Evolutionary conservation across 2,113 vertebrate species (phyloP).

Genomic region (Serinus canaria): DNA sequence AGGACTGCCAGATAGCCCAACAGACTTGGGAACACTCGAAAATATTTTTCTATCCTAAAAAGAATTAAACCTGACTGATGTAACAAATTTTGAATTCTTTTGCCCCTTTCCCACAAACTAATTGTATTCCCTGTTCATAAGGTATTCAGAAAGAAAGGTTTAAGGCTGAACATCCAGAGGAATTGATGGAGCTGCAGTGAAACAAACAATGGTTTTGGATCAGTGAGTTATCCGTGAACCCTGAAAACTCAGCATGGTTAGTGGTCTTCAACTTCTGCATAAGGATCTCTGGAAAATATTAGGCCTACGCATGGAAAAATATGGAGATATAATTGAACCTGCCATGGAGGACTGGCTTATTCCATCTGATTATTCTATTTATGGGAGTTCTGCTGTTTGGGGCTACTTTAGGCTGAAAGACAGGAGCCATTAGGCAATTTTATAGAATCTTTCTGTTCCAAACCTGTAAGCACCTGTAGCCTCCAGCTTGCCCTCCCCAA

Average conservation of each 20-base stretch:
- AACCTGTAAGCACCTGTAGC: background rate
- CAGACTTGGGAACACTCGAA: background rate
- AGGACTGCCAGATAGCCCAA: background rate
- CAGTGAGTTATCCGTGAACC: background rate
- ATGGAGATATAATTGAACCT: fast-evolving
- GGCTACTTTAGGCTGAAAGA: background rate
- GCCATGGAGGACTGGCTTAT: background rate
- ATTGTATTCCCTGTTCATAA: background rate
- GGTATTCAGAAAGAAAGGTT: background rate
- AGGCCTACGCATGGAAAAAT: background rate
- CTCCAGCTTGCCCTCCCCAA: background rate
- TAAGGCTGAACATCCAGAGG: background rate
- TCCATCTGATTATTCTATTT: background rate
- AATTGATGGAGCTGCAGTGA: background rate
- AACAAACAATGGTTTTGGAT: background rate
- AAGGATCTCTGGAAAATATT: background rate
- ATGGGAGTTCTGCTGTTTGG: background rate
- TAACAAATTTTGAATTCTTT: background rate
- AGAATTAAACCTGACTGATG: background rate
- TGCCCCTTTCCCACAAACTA: background rate
- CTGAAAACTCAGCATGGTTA: background rate
- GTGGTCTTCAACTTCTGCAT: background rate
- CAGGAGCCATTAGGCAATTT: background rate
- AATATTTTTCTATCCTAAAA: background rate
- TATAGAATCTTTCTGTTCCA: background rate